Base-by-base conservation (phyloP, 2,888 invertebrate species). In the Hirtodrosophila cameraria region DNA sequence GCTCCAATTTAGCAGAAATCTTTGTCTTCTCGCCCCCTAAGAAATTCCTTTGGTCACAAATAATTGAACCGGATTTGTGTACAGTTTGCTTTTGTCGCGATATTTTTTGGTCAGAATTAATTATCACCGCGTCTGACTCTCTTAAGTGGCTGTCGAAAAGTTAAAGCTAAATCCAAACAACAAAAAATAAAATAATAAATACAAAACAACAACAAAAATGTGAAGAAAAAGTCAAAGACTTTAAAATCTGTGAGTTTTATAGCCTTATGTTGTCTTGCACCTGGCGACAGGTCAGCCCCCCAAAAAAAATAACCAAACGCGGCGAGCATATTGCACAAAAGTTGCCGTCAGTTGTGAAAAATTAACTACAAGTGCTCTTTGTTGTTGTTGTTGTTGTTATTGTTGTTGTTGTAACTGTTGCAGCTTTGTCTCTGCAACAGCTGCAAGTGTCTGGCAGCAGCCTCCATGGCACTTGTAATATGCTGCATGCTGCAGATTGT, bases 131-230 rank as follows among this genome's bases (percentile, higher is more conserved):
- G 62, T 62, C 71, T 62, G 62, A 52, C 61, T 57, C 66, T 66
- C 43, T 79, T 83, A 80, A 83, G 80, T 83, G 80, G 80, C 80
- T 76, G 80, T 83, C 83, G 80, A 80, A 76, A 80, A 62, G 52
- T n/a, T n/a, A n/a, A n/a, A n/a, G n/a, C n/a, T n/a, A n/a, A n/a
- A n/a, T n/a, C 42, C 55, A 50, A 66, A 55, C 46, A 50, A 69
- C 27, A 23, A 13, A 7, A 42, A 48, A 25, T 35, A 46, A 41
- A 50, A 42, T 31, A 31, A 42, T 36, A 53, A 36, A 43, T 12
- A 16, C n/a, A 33, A 33, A 39, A 39, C 20, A 43, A 59, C n/a
- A 46, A 30, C 31, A 58, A 46, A 50, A 28, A 38, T 36, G n/a
- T 41, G 15, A 53, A 68, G 52, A 64, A 79, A 80, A 82, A 82